Conservation (phyloP, 2,797 vertebrate genomes). For the Sebastes glaucus region DNA sequence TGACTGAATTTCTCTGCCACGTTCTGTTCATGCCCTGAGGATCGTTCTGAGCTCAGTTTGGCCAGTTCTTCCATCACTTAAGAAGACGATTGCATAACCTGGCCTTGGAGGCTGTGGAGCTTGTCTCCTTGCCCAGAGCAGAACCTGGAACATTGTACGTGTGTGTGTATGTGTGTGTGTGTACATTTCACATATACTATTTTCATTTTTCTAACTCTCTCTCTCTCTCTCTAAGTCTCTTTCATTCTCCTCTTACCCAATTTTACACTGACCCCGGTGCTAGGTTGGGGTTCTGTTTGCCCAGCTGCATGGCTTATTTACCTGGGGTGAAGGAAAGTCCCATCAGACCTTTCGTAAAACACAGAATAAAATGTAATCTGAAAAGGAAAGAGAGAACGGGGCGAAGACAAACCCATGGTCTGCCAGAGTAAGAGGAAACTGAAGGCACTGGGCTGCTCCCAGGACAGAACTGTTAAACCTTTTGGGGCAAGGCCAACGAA, state of each 20-base stretch:
- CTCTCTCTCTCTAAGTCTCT: slow-evolving; percentile 56
- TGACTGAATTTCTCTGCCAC: slow-evolving; percentile 18
- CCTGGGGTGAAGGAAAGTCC: slow-evolving; percentile 89
- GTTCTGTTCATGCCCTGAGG: slow-evolving; percentile 30
- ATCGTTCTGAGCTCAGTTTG: slow-evolving; percentile 38
- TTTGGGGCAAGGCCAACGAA: slow-evolving; percentile 86
- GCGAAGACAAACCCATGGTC: slow-evolving; percentile 84
- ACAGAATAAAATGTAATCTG: slow-evolving; percentile 77
- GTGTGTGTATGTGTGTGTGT: background rate
- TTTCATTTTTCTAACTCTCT: slow-evolving; percentile 56
- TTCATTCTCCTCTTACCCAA: slow-evolving; percentile 80
- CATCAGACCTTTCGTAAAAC: slow-evolving; percentile 82
- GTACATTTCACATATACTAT: slow-evolving; percentile 22
- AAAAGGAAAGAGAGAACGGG: slow-evolving; percentile 59
- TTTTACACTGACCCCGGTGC: slow-evolving; percentile 82
- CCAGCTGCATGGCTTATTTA: slow-evolving; percentile 96
- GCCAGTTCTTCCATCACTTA: slow-evolving; percentile 34
- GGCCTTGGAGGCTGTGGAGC: slow-evolving; percentile 37
- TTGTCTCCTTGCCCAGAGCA: slow-evolving; percentile 27
- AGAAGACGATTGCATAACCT: slow-evolving; percentile 50
- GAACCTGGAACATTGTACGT: slow-evolving; percentile 3
- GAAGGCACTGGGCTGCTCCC: slow-evolving; percentile 82
- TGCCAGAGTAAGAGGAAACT: slow-evolving; percentile 87
- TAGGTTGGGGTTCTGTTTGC: slow-evolving; percentile 89
- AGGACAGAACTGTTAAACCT: slow-evolving; percentile 83